A percentile compares a stretch with the other conserved stretches of the same genome.
These are phyloP conservation scores for Metopia argyrocephala DNA, from an alignment of 2,888 invertebrate genomes.

Conservation along the genomic window DNA sequence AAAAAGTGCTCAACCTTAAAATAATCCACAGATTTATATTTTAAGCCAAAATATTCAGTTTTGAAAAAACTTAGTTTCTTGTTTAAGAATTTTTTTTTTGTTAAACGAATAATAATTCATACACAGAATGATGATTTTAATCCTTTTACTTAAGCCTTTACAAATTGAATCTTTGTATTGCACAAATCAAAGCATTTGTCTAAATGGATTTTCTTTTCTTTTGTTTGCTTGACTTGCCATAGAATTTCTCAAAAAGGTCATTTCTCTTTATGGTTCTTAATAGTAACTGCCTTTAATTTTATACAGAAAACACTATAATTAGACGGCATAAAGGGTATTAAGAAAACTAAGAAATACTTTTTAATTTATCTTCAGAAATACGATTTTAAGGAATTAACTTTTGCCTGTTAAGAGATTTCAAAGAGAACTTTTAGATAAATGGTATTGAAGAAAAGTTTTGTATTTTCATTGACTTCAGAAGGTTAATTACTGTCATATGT, in stretches of 20 bases:
- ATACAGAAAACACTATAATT: too few relatives aligned
- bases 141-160: slow-evolving; percentile 45
- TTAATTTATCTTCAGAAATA: too few relatives aligned
- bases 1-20: too few relatives aligned
- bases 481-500: too few relatives aligned
- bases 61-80: background rate
- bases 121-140: slow-evolving; percentile 30
- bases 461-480: too few relatives aligned
- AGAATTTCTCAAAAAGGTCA: background rate
- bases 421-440: too few relatives aligned
- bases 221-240: background rate
- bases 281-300: too few relatives aligned
- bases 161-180: slow-evolving; percentile 39
- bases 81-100: slow-evolving; percentile 36
- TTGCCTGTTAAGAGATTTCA: too few relatives aligned
- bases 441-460: too few relatives aligned
- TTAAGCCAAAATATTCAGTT: background rate
- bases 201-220: background rate
- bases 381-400: too few relatives aligned
- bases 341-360: background rate
- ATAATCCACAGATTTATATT: slow-evolving; percentile 1
- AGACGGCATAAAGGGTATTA: background rate
- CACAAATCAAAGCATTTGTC: background rate
- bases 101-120: slow-evolving; percentile 12
- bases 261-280: too few relatives aligned